These are phyloP conservation scores for Petrosia ficiformis DNA, from an alignment of 37 sponge, comb jelly and placozoan genomes.

Conservation along the genomic window DNA sequence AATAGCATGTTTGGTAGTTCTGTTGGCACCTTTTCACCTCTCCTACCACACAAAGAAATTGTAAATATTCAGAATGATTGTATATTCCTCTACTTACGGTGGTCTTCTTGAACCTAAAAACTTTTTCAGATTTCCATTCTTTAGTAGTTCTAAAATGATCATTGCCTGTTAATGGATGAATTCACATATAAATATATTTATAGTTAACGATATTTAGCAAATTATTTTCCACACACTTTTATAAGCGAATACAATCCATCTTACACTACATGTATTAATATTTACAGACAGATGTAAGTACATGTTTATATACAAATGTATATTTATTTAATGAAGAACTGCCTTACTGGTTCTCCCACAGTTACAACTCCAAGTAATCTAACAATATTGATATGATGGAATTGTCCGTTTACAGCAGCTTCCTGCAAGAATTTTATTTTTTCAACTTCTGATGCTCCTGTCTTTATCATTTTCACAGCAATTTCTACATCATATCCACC, in stretches of 20 bases:
- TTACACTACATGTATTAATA: no score
- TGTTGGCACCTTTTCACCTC: not conserved
- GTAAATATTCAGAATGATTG: no score
- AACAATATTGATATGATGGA: conserved; percentile 54
- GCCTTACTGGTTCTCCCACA: conserved; percentile 65
- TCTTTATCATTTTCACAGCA: conserved; percentile 46
- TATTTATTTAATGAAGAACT: no score
- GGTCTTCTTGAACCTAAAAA: not conserved
- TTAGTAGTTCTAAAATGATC: conserved; percentile 24
- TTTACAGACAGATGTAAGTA: no score
- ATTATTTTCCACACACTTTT: no score
- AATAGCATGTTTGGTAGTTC: conserved; percentile 16
- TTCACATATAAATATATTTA: not conserved
- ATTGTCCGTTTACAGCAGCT: conserved; percentile 73
- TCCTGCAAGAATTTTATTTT: conserved; percentile 56
- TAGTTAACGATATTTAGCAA: no score
- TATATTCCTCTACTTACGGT: conserved; percentile 15
- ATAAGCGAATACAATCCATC: no score
- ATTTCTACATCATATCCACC: conserved; percentile 16
- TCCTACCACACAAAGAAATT: not conserved
- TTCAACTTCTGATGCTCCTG: conserved; percentile 41
- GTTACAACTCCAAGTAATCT: conserved; percentile 58
- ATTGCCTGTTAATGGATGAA: conserved; percentile 8
- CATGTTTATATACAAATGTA: no score
- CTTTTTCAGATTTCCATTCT: conserved; percentile 16